Base-by-base conservation (phyloP, 2,797 vertebrate species). In the Lophotriccus pileatus region DNA sequence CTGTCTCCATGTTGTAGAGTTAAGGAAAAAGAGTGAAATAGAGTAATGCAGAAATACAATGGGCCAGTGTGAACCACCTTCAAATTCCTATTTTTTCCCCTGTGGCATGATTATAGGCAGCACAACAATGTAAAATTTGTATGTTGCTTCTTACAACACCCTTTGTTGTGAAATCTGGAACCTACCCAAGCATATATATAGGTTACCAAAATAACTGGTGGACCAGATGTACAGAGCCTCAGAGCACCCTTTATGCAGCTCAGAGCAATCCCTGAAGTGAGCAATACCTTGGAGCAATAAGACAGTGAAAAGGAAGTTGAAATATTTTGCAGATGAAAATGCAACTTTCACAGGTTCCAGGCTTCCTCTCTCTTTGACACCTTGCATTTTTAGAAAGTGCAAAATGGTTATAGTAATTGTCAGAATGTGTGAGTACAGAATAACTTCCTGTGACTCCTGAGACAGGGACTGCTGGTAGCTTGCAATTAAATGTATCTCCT, bases 381-480 rank as follows among this genome's bases (percentile, higher is more conserved):
- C 4, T 75, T 78, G 10, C 8, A 5, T 55, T 78, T 89, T 69
- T 43, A 84, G 27, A 46, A 88, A 80, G 9, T n/a, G 24, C 59
- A 46, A 92, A 77, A 68, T 47, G 10, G 7, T 62, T 37, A 34
- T 7, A 44, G 12, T 22, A n/a, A 4, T 56, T 78, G 20, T 62
- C n/a, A 84, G 43, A 80, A 81, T 28, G 6, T 18, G 14, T 10
- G 12, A 72, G 7, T 46, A 36, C 7, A 36, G 67, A 89, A 75
- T 10, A 90, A 41, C 1, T 66, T 4, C 16, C 16, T 39, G 18
- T 41, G 44, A 72, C 8, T 58, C 18, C 7, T 43, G 12, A 83
- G 12, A 13, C 5, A 52, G 3, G 10, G 8, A 36, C 6, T 0
- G 1, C 9, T 50, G 34, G 17, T 50, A 53, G 28, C 15, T 56